Base-by-base conservation (phyloP, 2,113 vertebrate species). In the Corythornis vintsioides region DNA sequence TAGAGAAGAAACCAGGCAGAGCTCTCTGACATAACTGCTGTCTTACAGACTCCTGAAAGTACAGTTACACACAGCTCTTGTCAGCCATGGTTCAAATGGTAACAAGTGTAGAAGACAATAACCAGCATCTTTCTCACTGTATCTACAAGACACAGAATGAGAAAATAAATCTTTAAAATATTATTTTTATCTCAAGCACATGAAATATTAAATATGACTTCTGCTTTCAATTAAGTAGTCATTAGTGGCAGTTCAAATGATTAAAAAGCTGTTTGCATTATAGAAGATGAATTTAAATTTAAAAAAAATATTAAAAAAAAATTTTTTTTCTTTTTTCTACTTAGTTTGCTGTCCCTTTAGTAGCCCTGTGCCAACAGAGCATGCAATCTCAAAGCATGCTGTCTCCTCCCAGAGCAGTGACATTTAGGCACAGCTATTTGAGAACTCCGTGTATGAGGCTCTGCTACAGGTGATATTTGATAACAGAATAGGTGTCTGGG, bases 381-480 rank as follows among this genome's bases (percentile, higher is more conserved):
- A 8, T 19, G 22, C 19, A 61, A 35, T 52, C 42, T 74, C 4
- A 1, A 56, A 48, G 60, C 47, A 35, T 12, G 10, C 13, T 55
- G 53, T n/a, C 64, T 92, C 29, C 57, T 74, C 35, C 70, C 29
- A 6, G 61, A 92, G 35, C 43, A 47, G 66, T 90, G 89, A 90
- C 71, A 93, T 94, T 95, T 96, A 53, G 77, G 78, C 15, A 25
- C 28, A 90, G 77, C 47, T 78, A 40, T 93, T 89, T 89, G 88
- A 84, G 86, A 84, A 57, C 57, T 70, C 4, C 0, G 10, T 40
- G 7, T 69, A 53, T 25, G 61, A 92, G 24, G 42, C 65, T 83
- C 69, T 65, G 48, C 73, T 65, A 42, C 50, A 61, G 50, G 83
- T 82, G 93, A 45, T 90, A 82, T 96, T 92, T 92, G 83, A 72